Evolutionary conservation across 2,888 invertebrate species (phyloP).

Genomic region (Elmis aenea): DNA sequence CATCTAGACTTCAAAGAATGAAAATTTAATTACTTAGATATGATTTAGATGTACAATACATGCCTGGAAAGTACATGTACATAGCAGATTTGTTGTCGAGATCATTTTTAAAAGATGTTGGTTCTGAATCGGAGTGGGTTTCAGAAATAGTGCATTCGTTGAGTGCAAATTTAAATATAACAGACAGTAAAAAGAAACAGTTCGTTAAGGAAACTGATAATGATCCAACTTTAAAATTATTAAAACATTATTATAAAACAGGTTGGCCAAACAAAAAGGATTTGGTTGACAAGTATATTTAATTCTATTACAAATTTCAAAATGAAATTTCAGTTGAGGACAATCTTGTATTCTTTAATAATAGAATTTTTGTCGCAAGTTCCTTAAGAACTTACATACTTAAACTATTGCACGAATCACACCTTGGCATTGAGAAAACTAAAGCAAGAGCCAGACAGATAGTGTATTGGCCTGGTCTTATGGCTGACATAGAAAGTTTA

Average conservation of each 20-base stretch:
- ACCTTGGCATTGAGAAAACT: conserved; percentile 29
- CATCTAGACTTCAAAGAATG: conserved; percentile 23
- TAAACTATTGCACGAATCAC: conserved; percentile 24
- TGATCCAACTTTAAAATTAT: no score
- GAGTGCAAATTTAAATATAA: conserved; percentile 16
- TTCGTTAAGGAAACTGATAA: no score
- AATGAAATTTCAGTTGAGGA: conserved; percentile 25
- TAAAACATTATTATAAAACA: no score
- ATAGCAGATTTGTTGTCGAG: no score
- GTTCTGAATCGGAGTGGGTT: conserved; percentile 15
- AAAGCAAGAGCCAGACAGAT: conserved; percentile 24
- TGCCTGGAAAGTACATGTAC: no score
- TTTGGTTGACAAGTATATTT: no score
- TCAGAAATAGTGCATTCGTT: conserved; percentile 12
- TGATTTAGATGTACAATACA: no score
- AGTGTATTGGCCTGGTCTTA: no score
- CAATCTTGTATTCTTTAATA: conserved; percentile 22
- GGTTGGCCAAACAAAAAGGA: no score
- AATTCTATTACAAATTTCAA: conserved; percentile 25
- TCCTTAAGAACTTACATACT: conserved; percentile 17
- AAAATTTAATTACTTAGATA: no score
- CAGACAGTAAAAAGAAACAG: no score
- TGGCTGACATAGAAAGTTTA: conserved; percentile 24
- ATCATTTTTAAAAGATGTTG: no score
- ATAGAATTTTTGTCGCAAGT: conserved; percentile 23